Base-by-base conservation (phyloP, 2,888 invertebrate genomes). In the Campopleginae sp. region DNA sequence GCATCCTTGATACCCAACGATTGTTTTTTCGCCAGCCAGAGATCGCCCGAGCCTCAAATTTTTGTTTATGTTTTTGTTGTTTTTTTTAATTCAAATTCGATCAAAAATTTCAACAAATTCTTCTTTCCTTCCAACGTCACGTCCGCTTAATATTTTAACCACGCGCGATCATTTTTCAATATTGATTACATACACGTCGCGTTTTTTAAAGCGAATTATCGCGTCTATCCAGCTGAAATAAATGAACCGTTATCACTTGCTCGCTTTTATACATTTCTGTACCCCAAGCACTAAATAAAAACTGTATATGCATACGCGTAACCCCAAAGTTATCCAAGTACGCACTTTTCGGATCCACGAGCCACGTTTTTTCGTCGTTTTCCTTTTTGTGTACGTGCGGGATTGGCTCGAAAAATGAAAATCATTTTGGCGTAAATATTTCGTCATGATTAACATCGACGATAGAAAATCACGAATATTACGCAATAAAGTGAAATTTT, bases 1-100 rank as follows among this genome's bases (percentile, higher is more conserved):
- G 92, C 92, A 92, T 92, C 92, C 92, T 92, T 92, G 92, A 92
- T 92, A 92, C 91, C 91, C 89, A 90, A 88, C 72, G 89, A 88
- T 90, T 92, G 74, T 86, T 84, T 85, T 80, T 72, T 58, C 61
- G 42, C 2, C 48, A 1, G 31, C n/a, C 14, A 23, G 46, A 65
- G 27, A 78, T 23, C 23, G 23, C 61, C 14, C 58, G 74, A 10
- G 31, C 17, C 2, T 12, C 2, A 38, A 51, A 51, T 33, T 12
- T 38, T 0, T 38, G 4, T 38, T 0, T 38, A 8, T 38, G 10
- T 38, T 10, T 38, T 7, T 5, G 33, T 38, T 38, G n/a, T 38
- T 38, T 38, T 38, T 38, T 38, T 38, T 38, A 58, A 58, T 23
- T 58, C 6, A 14, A 54, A 54, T 23, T 23, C 12, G 12, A 2